These are phyloP conservation scores for Hormaphis cornu DNA, from an alignment of 1,140 invertebrate genomes.

Conservation along the genomic window DNA sequence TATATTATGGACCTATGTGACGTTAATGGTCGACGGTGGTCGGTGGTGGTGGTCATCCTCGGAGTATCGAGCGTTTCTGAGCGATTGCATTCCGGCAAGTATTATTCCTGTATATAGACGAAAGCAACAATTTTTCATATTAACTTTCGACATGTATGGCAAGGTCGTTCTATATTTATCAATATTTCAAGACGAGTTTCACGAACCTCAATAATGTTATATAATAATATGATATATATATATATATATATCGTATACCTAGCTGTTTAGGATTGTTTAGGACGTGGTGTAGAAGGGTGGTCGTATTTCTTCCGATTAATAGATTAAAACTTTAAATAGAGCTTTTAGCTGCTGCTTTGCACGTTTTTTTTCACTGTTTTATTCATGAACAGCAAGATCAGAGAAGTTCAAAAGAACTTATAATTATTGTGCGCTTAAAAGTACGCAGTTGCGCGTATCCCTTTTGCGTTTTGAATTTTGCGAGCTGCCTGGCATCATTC, in stretches of 20 bases:
- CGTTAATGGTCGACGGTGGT: no score
- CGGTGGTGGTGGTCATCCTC: no score
- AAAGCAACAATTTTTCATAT: background rate
- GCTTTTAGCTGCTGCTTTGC: background rate
- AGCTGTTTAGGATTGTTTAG: no score
- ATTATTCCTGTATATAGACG: background rate
- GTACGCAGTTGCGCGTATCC: background rate
- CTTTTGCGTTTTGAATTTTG: background rate
- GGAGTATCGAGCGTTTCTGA: no score
- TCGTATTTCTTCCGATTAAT: background rate
- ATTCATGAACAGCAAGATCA: background rate
- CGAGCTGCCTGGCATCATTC: no score
- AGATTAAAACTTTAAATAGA: conserved; percentile 13
- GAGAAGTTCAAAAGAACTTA: background rate
- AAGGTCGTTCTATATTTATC: background rate
- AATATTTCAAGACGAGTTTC: background rate
- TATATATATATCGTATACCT: no score
- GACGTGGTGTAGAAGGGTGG: no score
- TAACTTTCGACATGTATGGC: background rate
- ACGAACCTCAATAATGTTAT: background rate
- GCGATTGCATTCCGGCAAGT: background rate
- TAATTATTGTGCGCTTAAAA: conserved; percentile 2
- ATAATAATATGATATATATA: no score
- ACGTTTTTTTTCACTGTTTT: background rate
- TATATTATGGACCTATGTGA: no score